Percentiles rank a stretch among this genome's conserved stretches.
phyloP scores from a whole-genome alignment of 1,140 invertebrate species.

The Anastrepha ludens region DNA sequence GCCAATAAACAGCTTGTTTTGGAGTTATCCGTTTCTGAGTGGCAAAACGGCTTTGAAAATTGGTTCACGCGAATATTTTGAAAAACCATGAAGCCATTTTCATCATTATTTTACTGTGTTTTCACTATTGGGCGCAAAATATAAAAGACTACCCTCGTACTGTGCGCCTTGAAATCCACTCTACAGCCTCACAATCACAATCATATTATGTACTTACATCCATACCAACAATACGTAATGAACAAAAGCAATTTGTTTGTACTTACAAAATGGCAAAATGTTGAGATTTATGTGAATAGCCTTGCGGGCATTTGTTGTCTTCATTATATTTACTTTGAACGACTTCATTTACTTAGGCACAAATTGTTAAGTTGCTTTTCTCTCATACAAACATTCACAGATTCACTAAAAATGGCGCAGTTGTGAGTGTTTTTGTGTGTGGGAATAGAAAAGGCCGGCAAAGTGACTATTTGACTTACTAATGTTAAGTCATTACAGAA shows the following conservation, averaged over 20 bases:
- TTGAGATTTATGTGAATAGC: constrained; percentile 18
- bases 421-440: too few species aligned
- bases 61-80: too few species aligned
- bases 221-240: background rate
- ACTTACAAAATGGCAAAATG: constrained; percentile 37
- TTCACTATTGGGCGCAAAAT: too few species aligned
- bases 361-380: background rate
- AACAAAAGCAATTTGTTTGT: constrained; percentile 16
- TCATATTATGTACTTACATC: background rate
- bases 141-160: too few species aligned
- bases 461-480: constrained; percentile 25
- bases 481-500: constrained; percentile 7
- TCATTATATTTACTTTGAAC: constrained; percentile 36
- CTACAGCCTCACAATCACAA: background rate
- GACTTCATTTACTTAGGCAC: constrained; percentile 37
- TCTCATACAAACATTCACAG: background rate
- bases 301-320: constrained; percentile 46
- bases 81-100: too few species aligned
- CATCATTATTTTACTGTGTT: too few species aligned
- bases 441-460: background rate
- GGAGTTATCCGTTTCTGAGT: too few species aligned
- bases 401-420: background rate
- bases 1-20: too few species aligned
- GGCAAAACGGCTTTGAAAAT: too few species aligned
- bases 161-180: constrained; percentile 10